Evolutionary conservation across 2,797 vertebrate species (phyloP), one percentile per base, ranked within the genome.

Genomic region (Melanotaenia boesemani): DNA sequence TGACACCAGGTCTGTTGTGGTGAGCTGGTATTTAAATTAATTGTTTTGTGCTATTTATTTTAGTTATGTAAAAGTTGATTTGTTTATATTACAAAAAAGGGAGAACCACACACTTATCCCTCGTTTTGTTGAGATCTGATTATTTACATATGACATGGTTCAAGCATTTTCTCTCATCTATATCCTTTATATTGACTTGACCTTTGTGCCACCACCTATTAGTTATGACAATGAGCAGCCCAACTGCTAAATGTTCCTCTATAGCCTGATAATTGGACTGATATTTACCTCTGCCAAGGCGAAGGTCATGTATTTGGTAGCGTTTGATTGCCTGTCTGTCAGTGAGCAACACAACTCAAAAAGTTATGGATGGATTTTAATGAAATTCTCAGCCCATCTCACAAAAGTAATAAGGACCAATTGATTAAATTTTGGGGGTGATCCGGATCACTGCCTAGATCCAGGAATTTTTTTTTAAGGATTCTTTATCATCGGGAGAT

Each of bases 11-110:
- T n/a, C 65, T 41, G 32, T 63, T 71, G 63, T 15, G 8, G 26
- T 28, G 4, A 66, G 34, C 30, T 76, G 36, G 44, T 70, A 54
- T 67, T 72, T 13, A 67, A 63, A 77, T 57, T 28, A 0, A 2
- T 36, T 48, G 16, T 20, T 54, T 3, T 52, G 16, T 64, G n/a
- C 34, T 59, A 0, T 74, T 61, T 58, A 28, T 37, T n/a, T 37
- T 24, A 61, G 15, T 58, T 36, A 34, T 46, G 36, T 70, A 61
- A 66, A 67, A n/a, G 18, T 11, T 54, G 46, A 77, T 81, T 76
- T 80, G 54, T 78, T 76, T 72, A 59, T 59, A 37, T 70, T 24
- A 39, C 4, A 1, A 32, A 54, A 71, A n/a, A 28, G 4, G 16
- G n/a, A 44, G 20, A 56, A 18, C n/a, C 28, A 44, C 39, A 58